Evolutionary conservation across 1,140 invertebrate genomes (phyloP).

Genomic region (Drosophila mojavensis): DNA sequence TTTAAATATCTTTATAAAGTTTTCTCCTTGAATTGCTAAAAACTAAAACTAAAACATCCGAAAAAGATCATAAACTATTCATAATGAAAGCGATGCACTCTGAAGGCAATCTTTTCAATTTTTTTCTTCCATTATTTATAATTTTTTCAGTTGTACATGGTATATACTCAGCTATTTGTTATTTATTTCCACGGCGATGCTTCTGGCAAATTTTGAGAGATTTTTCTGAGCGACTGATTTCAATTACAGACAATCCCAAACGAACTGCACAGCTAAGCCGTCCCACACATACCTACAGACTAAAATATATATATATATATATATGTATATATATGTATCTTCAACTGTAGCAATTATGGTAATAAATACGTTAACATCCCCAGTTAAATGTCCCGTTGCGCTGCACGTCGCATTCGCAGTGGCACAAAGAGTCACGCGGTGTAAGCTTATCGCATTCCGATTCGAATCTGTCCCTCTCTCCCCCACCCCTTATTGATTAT

Average conservation of each 20-base stretch:
- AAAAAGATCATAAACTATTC: no score
- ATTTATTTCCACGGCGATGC: not conserved
- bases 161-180: no score
- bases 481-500: slow-evolving; percentile 1
- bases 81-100: no score
- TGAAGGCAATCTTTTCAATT: no score
- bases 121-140: no score
- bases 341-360: slow-evolving; percentile 38
- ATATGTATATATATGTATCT: not conserved
- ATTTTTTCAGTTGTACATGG: no score
- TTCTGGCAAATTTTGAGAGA: slow-evolving; percentile 59
- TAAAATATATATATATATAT: not conserved
- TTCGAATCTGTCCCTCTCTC: not conserved
- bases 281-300: not conserved
- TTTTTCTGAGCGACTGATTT: slow-evolving; percentile 64
- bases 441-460: slow-evolving; percentile 8
- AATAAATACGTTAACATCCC: slow-evolving; percentile 48
- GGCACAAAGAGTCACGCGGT: slow-evolving; percentile 65
- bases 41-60: no score
- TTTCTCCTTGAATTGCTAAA: no score
- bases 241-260: slow-evolving; percentile 47
- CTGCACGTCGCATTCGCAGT: slow-evolving; percentile 38
- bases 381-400: slow-evolving; percentile 19
- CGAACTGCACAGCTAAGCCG: not conserved
- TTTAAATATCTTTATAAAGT: no score